phyloP scores from a whole-genome alignment of 2,797 vertebrate genomes.

The Pangasius sanitwongsei region DNA sequence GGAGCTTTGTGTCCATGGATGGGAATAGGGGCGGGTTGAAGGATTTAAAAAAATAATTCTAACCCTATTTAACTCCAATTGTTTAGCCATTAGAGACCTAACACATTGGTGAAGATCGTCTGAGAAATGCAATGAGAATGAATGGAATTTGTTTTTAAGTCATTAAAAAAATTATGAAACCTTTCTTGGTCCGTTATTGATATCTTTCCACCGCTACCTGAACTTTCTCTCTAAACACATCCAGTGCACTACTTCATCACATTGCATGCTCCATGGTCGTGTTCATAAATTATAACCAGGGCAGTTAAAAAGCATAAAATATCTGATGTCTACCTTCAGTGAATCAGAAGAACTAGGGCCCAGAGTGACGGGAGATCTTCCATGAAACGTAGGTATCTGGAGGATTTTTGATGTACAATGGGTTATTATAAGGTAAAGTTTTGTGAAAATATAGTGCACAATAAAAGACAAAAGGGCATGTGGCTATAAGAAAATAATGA shows the following conservation, averaged over 20 bases:
- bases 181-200: not conserved
- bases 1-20: not conserved
- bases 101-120: not conserved
- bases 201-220: not conserved
- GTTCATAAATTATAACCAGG: conserved; percentile 10
- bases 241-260: not conserved
- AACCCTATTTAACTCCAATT: not conserved
- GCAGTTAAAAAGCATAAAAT: not conserved
- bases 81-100: not conserved
- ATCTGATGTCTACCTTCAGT: not conserved
- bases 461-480: not conserved
- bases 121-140: not conserved
- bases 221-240: not conserved
- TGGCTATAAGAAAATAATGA: not conserved
- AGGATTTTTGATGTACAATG: not conserved
- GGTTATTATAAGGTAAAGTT: not conserved
- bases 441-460: not conserved
- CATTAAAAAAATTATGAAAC: not conserved
- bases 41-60: not conserved
- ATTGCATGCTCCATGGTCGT: not conserved
- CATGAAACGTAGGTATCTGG: not conserved
- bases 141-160: not conserved
- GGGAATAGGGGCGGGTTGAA: too few species aligned
- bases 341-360: not conserved
- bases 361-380: not conserved